phyloP scores from a whole-genome alignment of 2,113 vertebrate genomes.

The Syngnathus typhle region DNA sequence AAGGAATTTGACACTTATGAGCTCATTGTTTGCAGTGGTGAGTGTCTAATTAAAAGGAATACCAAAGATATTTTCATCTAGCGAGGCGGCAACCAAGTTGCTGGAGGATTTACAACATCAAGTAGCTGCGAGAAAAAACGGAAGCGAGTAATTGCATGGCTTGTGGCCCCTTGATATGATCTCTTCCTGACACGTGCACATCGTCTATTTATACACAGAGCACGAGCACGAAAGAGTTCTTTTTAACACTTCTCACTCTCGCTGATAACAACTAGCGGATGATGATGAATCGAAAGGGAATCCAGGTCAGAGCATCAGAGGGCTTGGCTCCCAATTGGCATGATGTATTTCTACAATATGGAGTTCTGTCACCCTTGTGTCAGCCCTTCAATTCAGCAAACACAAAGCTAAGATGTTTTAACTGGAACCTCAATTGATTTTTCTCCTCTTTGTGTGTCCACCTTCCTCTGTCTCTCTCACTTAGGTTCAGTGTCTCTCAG shows the following conservation, averaged over 20 bases:
- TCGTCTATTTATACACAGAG: conserved; percentile 40
- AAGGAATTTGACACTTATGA: conserved; percentile 28
- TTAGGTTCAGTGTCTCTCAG: conserved; percentile 86
- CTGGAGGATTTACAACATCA: conserved; percentile 34
- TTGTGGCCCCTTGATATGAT: conserved; percentile 46
- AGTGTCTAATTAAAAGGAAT: conserved; percentile 42
- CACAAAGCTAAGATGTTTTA: neutral
- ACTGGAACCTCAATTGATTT: conserved; percentile 28
- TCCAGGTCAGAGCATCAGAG: conserved; percentile 9
- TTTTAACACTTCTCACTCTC: conserved; percentile 27
- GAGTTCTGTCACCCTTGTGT: conserved; percentile 1
- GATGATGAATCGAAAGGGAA: conserved; percentile 35
- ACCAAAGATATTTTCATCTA: conserved; percentile 33
- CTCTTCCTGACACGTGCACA: conserved; percentile 42
- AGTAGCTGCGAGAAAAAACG: conserved; percentile 23
- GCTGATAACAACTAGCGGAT: conserved; percentile 41
- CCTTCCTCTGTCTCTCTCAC: conserved; percentile 40
- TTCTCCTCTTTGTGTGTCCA: conserved; percentile 24
- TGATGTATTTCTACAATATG: neutral
- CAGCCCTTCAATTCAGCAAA: neutral
- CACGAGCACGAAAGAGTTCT: conserved; percentile 30
- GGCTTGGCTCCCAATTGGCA: conserved; percentile 11
- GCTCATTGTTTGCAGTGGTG: conserved; percentile 40
- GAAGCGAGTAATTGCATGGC: conserved; percentile 55
- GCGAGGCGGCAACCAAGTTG: conserved; percentile 42